Conservation (phyloP, 2,113 vertebrate species). For the Cheilinus undulatus region DNA sequence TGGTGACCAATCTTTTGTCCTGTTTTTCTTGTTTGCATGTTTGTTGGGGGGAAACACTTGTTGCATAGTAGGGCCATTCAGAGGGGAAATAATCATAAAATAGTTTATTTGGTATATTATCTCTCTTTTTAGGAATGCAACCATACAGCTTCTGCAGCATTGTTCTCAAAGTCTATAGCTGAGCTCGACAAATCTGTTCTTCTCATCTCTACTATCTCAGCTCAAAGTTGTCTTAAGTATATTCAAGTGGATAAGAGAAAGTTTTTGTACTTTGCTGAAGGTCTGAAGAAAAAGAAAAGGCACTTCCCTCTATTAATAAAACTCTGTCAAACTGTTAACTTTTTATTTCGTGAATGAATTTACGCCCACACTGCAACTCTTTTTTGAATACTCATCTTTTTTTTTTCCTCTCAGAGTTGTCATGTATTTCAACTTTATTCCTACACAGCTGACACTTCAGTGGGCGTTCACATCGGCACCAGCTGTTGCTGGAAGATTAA, state of each 20-base stretch:
- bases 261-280: not conserved
- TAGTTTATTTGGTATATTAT: too few species aligned
- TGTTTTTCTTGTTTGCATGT: too few species aligned
- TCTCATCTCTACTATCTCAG: not conserved
- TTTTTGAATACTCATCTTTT: constrained; percentile 6
- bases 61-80: too few species aligned
- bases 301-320: not conserved
- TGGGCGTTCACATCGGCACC: constrained; percentile 34
- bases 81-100: too few species aligned
- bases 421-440: constrained; percentile 29
- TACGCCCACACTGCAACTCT: not conserved
- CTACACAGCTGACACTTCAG: constrained; percentile 32
- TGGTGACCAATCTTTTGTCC: too few species aligned
- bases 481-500: constrained; percentile 62
- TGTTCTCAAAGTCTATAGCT: too few species aligned
- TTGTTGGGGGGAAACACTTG: too few species aligned
- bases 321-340: not conserved
- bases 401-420: constrained; percentile 1
- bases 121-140: not conserved
- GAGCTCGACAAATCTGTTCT: not conserved
- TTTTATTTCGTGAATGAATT: not conserved
- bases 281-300: not conserved
- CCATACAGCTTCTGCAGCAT: not conserved
- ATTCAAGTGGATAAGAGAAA: not conserved
- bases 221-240: not conserved